Evolutionary conservation across 2,113 vertebrate genomes (phyloP).

Genomic region (Enhydra lutris): DNA sequence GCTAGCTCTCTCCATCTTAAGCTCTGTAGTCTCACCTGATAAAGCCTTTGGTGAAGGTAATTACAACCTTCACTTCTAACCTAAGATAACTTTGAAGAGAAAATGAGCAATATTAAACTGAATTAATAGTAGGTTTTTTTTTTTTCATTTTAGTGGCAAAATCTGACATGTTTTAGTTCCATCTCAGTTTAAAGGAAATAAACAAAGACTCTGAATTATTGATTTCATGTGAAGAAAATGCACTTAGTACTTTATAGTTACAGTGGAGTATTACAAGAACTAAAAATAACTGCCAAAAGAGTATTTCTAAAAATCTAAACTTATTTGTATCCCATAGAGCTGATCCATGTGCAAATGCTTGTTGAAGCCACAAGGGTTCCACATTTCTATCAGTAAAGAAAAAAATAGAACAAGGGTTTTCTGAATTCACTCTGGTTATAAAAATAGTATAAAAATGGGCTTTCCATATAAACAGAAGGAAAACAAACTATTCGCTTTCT

Average conservation of each 20-base stretch:
- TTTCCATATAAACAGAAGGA: background rate
- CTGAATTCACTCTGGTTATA: background rate
- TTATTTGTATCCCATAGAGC: conserved; percentile 40
- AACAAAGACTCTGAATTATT: background rate
- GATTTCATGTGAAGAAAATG: background rate
- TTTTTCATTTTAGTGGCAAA: background rate
- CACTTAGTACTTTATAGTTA: background rate
- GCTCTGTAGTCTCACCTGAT: background rate
- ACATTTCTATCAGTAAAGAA: background rate
- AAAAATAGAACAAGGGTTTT: background rate
- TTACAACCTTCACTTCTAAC: background rate
- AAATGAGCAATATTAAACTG: background rate
- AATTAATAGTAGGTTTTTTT: background rate
- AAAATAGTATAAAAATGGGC: background rate
- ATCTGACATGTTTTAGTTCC: background rate
- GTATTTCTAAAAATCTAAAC: conserved; percentile 16
- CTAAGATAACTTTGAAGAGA: background rate
- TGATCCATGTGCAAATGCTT: background rate
- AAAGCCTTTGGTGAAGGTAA: background rate
- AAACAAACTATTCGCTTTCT: background rate
- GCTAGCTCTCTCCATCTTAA: background rate
- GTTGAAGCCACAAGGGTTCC: background rate
- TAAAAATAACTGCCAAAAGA: conserved; percentile 17
- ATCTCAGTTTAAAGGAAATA: background rate
- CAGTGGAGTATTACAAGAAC: background rate